Evolutionary conservation across 2,888 invertebrate genomes (phyloP).

Genomic region (Sinodicranocentrus sp.): DNA sequence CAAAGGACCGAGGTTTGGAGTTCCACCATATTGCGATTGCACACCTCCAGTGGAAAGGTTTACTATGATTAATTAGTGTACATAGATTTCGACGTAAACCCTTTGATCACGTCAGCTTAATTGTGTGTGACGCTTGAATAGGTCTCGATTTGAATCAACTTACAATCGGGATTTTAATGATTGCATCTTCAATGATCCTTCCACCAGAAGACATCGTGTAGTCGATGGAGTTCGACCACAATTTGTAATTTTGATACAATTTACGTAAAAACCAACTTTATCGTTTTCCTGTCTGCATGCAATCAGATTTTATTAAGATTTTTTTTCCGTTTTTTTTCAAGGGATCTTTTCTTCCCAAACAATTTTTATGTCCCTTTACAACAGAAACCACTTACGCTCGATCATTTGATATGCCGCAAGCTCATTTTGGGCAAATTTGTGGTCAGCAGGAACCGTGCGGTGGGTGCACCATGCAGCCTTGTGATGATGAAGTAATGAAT

Average conservation of each 20-base stretch:
- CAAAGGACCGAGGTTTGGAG: slow-evolving; percentile 69
- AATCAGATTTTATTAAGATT: background rate
- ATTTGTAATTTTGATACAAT: slow-evolving; percentile 57
- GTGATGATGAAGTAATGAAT: slow-evolving; percentile 62
- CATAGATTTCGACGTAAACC: too few species aligned
- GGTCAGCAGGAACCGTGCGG: slow-evolving; percentile 70
- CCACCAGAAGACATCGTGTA: slow-evolving; percentile 60
- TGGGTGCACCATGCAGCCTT: slow-evolving; percentile 65
- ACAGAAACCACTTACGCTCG: slow-evolving; percentile 74
- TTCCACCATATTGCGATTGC: slow-evolving; percentile 70
- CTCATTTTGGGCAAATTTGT: slow-evolving; percentile 68
- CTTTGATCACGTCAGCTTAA: too few species aligned
- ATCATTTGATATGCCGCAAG: slow-evolving; percentile 74
- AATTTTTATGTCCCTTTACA: slow-evolving; percentile 74
- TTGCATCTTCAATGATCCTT: slow-evolving; percentile 61
- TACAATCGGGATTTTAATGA: slow-evolving; percentile 74
- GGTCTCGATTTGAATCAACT: slow-evolving; percentile 73
- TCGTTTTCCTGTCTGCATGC: slow-evolving; percentile 4
- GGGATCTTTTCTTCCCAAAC: slow-evolving; percentile 70
- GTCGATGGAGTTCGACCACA: slow-evolving; percentile 72
- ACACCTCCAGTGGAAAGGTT: slow-evolving; percentile 72
- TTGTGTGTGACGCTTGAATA: background rate
- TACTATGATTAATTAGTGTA: background rate
- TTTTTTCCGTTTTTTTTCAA: too few species aligned
- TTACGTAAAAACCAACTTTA: background rate